Base-by-base conservation (phyloP, 2,888 invertebrate genomes). In the Bembecia ichneumoniformis region DNA sequence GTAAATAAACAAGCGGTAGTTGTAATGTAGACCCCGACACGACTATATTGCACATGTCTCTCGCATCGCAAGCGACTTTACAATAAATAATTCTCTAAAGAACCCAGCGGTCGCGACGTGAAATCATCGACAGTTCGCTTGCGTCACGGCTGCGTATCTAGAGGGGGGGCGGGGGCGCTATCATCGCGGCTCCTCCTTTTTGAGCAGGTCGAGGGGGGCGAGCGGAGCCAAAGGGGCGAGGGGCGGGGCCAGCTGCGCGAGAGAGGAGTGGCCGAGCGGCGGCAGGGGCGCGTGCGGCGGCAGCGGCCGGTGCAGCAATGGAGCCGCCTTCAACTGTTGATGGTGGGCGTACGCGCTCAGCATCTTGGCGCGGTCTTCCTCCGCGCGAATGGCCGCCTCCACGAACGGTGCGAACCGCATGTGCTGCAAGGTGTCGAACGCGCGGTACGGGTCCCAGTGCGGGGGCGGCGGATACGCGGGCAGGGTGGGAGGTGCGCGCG, bases 301-400 rank as follows among this genome's bases (percentile, higher is more conserved):
- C 67, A 90, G 80, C 58, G 89, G 68, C 55, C 78, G 77, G 67
- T 80, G 83, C 67, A 80, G 66, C 65, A 83, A 69, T 64, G 79
- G 75, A 56, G 71, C 76, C 57, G 90, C 81, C 78, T 74, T 89
- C 69, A 83, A 63, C 66, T 86, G 86, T 63, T 91, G 91, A 58
- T 89, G 87, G 51, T 89, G 90, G 51, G 91, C 90, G 78, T 93
- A 94, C 55, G 92, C 91, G 59, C 89, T 91, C 68, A 92, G 90
- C 67, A 94, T 90, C 77, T 94, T 94, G 43, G 91, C 93, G 53
- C 94, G 90, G 73, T 94, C 93, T 63, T 94, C 94, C 68, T 94
- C 94, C 46, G 91, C 93, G 50, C 93, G 89, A 68, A 92, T 90
- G 15, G 93, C 93, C 11, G 92, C 93, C 62, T 94, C 94, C 84